These are phyloP conservation scores for Drosophila prosaltans DNA, from an alignment of 1,140 invertebrate genomes.

Conservation along the genomic window DNA sequence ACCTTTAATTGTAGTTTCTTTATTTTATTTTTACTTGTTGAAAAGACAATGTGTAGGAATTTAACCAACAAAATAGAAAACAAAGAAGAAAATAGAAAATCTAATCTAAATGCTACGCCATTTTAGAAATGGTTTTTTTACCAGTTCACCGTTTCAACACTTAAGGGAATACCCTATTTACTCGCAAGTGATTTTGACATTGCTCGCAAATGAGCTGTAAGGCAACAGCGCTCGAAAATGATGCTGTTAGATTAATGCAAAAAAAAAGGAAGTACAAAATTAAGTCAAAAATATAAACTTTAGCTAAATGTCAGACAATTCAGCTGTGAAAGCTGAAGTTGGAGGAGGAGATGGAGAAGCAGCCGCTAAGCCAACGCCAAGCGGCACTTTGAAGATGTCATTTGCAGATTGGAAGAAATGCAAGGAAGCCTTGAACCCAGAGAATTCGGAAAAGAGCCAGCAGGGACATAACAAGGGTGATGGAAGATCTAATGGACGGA, in stretches of 20 bases:
- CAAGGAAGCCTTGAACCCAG: slow-evolving; percentile 51
- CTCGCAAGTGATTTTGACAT: background rate
- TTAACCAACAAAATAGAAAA: too few species aligned
- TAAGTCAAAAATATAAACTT: background rate
- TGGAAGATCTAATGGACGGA: slow-evolving; percentile 32
- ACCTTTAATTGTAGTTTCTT: too few species aligned
- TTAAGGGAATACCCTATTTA: too few species aligned
- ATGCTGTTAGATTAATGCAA: background rate
- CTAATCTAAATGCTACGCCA: too few species aligned
- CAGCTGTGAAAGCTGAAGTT: background rate
- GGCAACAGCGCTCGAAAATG: background rate
- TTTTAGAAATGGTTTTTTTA: too few species aligned
- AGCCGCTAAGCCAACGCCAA: slow-evolving; percentile 16
- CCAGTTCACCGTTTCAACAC: too few species aligned
- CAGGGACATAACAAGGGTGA: background rate
- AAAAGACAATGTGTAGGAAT: too few species aligned
- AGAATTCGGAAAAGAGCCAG: slow-evolving; percentile 26
- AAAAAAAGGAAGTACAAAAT: background rate
- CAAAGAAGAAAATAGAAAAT: too few species aligned
- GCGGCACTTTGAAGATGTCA: slow-evolving; percentile 49
- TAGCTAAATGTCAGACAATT: slow-evolving; percentile 36
- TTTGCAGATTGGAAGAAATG: slow-evolving; percentile 74
- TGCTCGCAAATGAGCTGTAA: too few species aligned
- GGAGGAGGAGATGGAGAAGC: slow-evolving; percentile 8
- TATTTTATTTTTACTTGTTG: too few species aligned